Conservation (phyloP, 2,113 vertebrate genomes). For the Cyprinodon brontotheroides region DNA sequence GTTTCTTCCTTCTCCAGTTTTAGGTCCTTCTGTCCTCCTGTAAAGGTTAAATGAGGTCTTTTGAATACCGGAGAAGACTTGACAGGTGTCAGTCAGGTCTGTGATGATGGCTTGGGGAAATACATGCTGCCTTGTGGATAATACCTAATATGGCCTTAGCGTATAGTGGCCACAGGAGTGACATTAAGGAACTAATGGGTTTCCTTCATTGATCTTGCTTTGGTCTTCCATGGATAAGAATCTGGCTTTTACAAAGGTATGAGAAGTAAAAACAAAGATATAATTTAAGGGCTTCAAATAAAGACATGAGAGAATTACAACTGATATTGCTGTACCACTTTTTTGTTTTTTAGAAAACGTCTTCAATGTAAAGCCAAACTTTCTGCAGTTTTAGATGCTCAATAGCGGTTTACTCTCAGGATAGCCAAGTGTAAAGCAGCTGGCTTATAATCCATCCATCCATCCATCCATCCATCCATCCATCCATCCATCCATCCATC, state of each 20-base stretch:
- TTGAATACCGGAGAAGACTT: slow-evolving; percentile 36
- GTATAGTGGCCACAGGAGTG: slow-evolving; percentile 40
- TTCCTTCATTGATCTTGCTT: slow-evolving; percentile 34
- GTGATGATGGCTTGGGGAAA: slow-evolving; percentile 46
- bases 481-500: no score
- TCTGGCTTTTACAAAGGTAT: slow-evolving; percentile 22
- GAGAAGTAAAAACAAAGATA: slow-evolving; percentile 34
- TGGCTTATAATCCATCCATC: background rate
- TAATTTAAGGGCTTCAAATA: slow-evolving; percentile 15
- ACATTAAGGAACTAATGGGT: slow-evolving; percentile 63
- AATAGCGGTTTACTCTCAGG: background rate
- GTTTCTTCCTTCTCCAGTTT: slow-evolving; percentile 68
- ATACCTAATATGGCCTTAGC: slow-evolving; percentile 62
- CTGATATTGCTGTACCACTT: background rate
- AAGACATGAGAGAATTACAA: slow-evolving; percentile 5
- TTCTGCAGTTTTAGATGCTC: background rate
- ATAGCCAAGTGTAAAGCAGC: background rate
- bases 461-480: background rate
- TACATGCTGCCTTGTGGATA: slow-evolving; percentile 40
- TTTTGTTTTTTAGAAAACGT: background rate
- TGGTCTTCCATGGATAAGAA: slow-evolving; percentile 38
- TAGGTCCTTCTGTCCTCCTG: slow-evolving; percentile 50
- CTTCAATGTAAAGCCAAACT: background rate
- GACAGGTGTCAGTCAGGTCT: slow-evolving; percentile 65
- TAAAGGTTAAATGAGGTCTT: no score